Conservation (phyloP, 2,113 vertebrate species). For the Tachysurus fulvidraco region DNA sequence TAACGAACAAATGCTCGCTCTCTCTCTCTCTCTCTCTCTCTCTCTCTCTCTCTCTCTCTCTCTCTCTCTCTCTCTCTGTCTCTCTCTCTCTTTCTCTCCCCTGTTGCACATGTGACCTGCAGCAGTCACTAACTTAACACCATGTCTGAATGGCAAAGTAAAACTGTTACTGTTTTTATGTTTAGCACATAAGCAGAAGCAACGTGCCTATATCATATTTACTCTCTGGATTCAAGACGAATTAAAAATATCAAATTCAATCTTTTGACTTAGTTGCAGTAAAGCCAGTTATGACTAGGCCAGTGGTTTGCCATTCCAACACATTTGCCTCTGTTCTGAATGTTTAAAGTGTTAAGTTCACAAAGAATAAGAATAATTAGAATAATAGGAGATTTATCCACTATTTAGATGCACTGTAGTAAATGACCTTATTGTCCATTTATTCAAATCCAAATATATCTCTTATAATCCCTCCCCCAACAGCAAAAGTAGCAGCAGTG, state of each 20-base stretch:
- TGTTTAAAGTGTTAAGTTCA: background rate
- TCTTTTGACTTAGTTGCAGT: background rate
- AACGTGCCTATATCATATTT: background rate
- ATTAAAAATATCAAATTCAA: background rate
- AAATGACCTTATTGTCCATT: conserved; percentile 34
- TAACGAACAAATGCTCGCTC: conserved; percentile 54
- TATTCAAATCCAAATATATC: conserved; percentile 42
- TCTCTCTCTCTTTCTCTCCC: conserved; percentile 37
- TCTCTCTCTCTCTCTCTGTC: conserved; percentile 29
- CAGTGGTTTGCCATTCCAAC: background rate
- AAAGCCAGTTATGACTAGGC: background rate
- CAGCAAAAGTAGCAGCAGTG: conserved; percentile 15
- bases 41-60: conserved; percentile 43
- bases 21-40: conserved; percentile 47
- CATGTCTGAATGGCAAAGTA: background rate
- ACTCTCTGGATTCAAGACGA: background rate
- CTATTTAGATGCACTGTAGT: background rate
- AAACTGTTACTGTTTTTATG: background rate
- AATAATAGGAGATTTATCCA: background rate
- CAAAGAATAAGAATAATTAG: background rate
- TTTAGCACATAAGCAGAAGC: background rate
- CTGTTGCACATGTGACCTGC: conserved; percentile 66
- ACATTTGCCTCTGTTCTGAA: background rate
- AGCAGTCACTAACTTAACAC: background rate
- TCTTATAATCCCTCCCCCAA: conserved; percentile 1